Percentiles rank a stretch among this genome's conserved stretches.
Conservation (phyloP, 64 coral and sea anemone genomes). For the Pocillopora verrucosa region DNA sequence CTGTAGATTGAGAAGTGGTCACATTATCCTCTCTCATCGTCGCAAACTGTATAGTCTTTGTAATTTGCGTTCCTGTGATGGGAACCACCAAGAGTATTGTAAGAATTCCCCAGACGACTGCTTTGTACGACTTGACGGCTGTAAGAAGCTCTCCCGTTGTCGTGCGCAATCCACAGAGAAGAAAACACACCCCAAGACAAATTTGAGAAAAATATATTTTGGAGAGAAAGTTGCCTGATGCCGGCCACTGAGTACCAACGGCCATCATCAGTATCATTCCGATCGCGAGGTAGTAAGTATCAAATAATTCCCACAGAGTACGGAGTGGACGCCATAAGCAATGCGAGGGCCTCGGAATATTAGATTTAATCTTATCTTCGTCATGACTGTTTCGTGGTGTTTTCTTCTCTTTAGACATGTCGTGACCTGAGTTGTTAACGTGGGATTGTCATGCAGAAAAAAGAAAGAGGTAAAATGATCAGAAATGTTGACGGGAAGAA, state of each 20-base stretch:
- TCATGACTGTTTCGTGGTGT: background rate
- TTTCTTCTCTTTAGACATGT: background rate
- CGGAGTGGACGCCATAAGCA: background rate
- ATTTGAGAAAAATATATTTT: constrained; percentile 33
- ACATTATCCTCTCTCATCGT: constrained; percentile 71
- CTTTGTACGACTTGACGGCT: constrained; percentile 73
- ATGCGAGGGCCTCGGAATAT: background rate
- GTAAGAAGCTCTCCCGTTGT: constrained; percentile 55
- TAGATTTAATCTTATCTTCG: background rate
- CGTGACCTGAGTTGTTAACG: background rate
- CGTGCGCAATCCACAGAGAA: constrained; percentile 69
- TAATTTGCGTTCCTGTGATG: constrained; percentile 83
- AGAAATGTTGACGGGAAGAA: background rate
- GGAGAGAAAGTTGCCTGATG: constrained; percentile 31
- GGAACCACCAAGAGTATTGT: constrained; percentile 67
- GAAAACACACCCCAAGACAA: constrained; percentile 45
- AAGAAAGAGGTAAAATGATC: background rate
- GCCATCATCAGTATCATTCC: constrained; percentile 60
- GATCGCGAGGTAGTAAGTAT: constrained; percentile 62
- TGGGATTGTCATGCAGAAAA: background rate
- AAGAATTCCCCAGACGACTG: constrained; percentile 75
- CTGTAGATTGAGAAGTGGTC: constrained; percentile 49
- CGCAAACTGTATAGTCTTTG: constrained; percentile 91
- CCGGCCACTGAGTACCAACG: constrained; percentile 55
- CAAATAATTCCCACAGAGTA: constrained; percentile 10